Evolutionary conservation across 2,797 vertebrate genomes (phyloP), one percentile per base, ranked within the genome.

Genomic region (Sebastes ruberrimus): DNA sequence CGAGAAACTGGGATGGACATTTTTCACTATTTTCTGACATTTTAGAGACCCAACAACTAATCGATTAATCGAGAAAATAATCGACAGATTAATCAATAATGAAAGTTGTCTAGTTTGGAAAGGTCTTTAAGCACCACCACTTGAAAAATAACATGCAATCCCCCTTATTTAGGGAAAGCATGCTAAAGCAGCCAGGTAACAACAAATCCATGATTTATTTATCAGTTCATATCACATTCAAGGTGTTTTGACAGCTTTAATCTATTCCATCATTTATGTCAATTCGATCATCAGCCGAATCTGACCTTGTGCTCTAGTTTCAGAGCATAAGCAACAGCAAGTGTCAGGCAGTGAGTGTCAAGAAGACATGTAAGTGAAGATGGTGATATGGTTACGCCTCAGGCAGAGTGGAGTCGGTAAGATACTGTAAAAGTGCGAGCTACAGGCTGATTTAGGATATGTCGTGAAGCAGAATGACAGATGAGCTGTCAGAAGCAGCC

Each of bases 401-500:
- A 59, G 64, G 75, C 75, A 77, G 53, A 61, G 69, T 69, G 6
- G 42, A 65, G 57, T 30, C 33, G 60, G 69, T 75, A 77, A 69
- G 76, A 79, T 61, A 61, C 52, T 72, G 53, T 69, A 55, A 76
- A 79, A 76, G 53, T 63, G 55, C 49, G 46, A 76, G 81, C 83
- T 88, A 83, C 73, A 65, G 81, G 77, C 78, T 87, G 88, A 90
- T 93, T 88, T 91, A 87, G 71, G 85, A 82, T 78, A 74, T 87
- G 87, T 90, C 76, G 89, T 74, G 77, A 65, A 65, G 77, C 72
- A 74, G 70, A 80, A 81, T 91, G 90, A 94, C 72, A 65, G 93
- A 93, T 93, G 88, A 86, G 90, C 89, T 91, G 91, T 92, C 89
- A 76, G 56, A 73, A 71, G 84, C 64, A 84, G 82, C 76, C 62